Base-by-base conservation (phyloP, 2,113 vertebrate species). In the Serinus canaria region DNA sequence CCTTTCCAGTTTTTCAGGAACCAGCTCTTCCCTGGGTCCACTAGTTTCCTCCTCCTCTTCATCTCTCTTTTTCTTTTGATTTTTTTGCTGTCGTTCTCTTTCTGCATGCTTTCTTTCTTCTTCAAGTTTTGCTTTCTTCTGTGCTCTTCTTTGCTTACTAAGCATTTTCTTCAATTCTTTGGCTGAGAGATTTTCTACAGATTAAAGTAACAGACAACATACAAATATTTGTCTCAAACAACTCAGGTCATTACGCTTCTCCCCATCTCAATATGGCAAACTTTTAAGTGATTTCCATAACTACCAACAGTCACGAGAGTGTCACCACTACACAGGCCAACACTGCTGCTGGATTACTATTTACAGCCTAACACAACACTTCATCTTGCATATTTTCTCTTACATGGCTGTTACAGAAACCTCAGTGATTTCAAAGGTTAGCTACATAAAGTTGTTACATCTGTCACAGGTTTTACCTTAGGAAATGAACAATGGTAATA, bases 151-250 rank as follows among this genome's bases (percentile, higher is more conserved):
- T 82, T 98, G 98, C 74, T 98, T 98, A 81, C 98, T 98, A 76
- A 98, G 98, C 95, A 98, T 97, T 95, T 98, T 98, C 96, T 98
- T 98, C 91, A 98, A 56, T 93, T 98, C 98, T 97, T 98, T 98
- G 90, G 98, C 97, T 27, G 98, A 98, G 73, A 98, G 95, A 63
- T 98, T 98, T 97, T 98, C 98, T 98, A 95, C 10, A 93, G 44
- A 83, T 85, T 84, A 94, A 95, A 59, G 49, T 15, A 88, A 90
- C 6, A 47, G 62, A 55, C n/a, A 66, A 72, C 12, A 30, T 1
- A 66, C 80, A 21, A 17, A 52, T 69, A 9, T 25, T 49, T 77
- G 33, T 60, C 30, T 59, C 47, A 46, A 60, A 66, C 52, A 81
- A 23, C 13, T 46, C 20, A n/a, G 44, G 19, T 47, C 28, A 76